Percentiles rank a stretch among this genome's conserved stretches.
These are phyloP conservation scores for Agapornis canus DNA, from an alignment of 2,797 vertebrate species.

Conservation along the genomic window DNA sequence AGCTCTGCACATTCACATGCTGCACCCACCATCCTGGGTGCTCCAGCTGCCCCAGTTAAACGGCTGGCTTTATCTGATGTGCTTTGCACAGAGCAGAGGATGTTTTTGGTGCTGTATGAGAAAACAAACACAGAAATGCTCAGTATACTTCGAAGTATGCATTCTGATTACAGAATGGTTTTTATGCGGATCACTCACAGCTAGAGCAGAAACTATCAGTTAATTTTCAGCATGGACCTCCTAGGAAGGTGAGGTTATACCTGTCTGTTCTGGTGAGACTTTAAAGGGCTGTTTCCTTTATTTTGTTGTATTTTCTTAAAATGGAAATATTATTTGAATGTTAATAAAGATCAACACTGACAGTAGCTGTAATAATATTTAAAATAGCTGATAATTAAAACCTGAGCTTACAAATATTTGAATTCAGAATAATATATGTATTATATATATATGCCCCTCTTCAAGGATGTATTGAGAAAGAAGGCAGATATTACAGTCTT, in stretches of 20 bases:
- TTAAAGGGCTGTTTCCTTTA: background rate
- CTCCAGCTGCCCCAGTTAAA: background rate
- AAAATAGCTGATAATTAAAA: conserved; percentile 65
- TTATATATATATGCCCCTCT: background rate
- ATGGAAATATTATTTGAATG: background rate
- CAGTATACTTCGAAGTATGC: background rate
- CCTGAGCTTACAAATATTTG: conserved; percentile 59
- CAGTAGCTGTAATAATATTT: conserved; percentile 25
- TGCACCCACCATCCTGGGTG: fast-evolving
- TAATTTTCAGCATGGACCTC: background rate
- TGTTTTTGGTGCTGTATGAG: background rate
- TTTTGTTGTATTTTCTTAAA: background rate
- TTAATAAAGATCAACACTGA: conserved; percentile 25
- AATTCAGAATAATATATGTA: conserved; percentile 54
- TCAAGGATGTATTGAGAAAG: conserved; percentile 45
- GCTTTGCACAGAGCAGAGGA: background rate
- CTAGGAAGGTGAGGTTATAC: background rate
- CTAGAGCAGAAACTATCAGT: background rate
- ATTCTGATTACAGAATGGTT: background rate
- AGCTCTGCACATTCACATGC: background rate
- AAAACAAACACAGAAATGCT: background rate
- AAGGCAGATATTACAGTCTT: conserved; percentile 33
- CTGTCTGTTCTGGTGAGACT: background rate
- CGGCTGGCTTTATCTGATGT: fast-evolving
- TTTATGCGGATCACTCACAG: background rate